Base-by-base conservation (phyloP, 2,797 vertebrate species). In the Peromyscus aztecus region DNA sequence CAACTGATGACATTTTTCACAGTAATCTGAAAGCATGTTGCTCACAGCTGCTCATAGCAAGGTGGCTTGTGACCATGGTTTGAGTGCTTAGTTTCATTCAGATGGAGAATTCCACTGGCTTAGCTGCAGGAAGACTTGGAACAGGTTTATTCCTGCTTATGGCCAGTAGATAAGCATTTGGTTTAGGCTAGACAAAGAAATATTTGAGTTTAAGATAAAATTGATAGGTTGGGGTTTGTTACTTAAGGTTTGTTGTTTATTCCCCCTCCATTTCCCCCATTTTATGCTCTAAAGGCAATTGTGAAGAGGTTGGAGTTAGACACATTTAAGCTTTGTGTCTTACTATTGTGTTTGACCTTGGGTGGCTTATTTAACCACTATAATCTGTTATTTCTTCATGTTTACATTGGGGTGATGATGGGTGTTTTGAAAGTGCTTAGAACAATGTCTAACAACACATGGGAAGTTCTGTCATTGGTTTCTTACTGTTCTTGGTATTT, bases 1-100 rank as follows among this genome's bases (percentile, higher is more conserved):
- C 71, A 90, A 52, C 52, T 67, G 73, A 90, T 97, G 77, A 46
- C 63, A 59, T 96, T 94, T 97, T 96, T 94, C 43, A 95, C 24
- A 89, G 31, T 92, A 95, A 52, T 96, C 93, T 83, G 93, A 93
- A 95, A 96, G 67, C 37, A 73, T 81, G 29, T 93, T 96, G 77
- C 46, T 96, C 23, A 78, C 77, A 90, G 16, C 93, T 93, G 77
- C 59, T 92, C 12, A 46, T 81, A 83, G 40, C 57, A 82, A 23
- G 24, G 23, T 91, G 89, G 49, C 59, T 87, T 96, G 29, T 96
- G 57, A 90, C 37, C 14, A 49, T 92, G 84, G 37, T 92, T 69
- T 94, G 95, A 46, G 65, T 90, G 86, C 76, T 95, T 94, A 84
- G 63, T 57, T 96, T 94, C 57, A 21, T 97, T 52, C 77, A 90